Evolutionary conservation across 2,113 vertebrate species (phyloP), one percentile per base, ranked within the genome.

Genomic region (Myiopsitta monachus): DNA sequence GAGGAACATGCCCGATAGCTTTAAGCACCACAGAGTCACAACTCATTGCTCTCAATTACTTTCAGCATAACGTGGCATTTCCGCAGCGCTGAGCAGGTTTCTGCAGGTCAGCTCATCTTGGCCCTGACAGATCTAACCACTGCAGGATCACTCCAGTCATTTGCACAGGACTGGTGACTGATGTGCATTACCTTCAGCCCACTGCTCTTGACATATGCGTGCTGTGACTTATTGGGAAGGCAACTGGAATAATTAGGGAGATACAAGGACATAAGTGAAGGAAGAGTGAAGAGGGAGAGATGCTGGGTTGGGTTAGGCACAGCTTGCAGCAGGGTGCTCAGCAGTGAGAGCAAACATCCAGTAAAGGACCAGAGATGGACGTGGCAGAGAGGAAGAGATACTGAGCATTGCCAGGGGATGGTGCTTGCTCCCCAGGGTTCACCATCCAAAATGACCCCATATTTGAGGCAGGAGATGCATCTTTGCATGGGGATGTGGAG

Each of bases 401-500:
- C 13, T 1, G 9, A 41, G 13, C 51, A 18, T 3, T 9, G 77
- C 87, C 3, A 68, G 59, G 46, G 59, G 9, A 12, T 2, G 4
- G 64, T 12, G 28, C 46, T 73, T 61, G 31, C 38, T 67, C 33
- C 30, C 36, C 10, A 1, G 2, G 22, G 83, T 36, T 51, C 62
- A 11, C 44, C 22, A 1, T 11, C 83, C 22, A 24, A 30, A 89
- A 26, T 7, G 22, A 9, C 21, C 81, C 31, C 28, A 2, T 13
- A 44, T 33, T 13, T 38, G 66, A 49, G 80, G 66, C 31, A 61
- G 79, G 59, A 82, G 69, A 31, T 52, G 84, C 2, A 7, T 59
- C 39, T 74, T 69, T 5, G 4, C 70, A 4, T 0, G 0, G 38
- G 64, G 47, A 85, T 33, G 14, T 19, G 8, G 59, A 30, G 0